Evolutionary conservation across 2,797 vertebrate genomes (phyloP), one percentile per base, ranked within the genome.

Genomic region (Threskiornis aethiopicus): DNA sequence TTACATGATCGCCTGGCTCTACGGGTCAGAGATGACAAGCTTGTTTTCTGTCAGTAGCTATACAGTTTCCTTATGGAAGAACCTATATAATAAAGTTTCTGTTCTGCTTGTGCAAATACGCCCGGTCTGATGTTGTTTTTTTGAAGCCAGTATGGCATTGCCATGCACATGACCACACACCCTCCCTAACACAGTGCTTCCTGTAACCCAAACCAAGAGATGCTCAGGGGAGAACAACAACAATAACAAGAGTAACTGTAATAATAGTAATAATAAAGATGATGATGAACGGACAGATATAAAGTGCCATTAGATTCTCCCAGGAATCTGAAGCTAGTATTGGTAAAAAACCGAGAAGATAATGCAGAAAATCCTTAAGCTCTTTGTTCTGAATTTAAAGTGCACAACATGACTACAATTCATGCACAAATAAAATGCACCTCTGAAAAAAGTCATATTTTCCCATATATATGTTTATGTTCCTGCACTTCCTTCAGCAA

Each of bases 1-100:
- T 37, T 25, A n/a, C 20, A 22, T 1, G 4, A 49, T n/a, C 76
- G 5, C 1, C 28, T 77, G 71, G 55, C 41, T 70, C 29, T 1
- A 8, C 10, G 62, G 65, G 19, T 39, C 8, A 4, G 47, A 84
- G 59, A 16, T 55, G 16, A 25, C 26, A 42, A 73, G 62, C 55
- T 64, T 41, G 14, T 41, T 62, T 57, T 66, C 76, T 72, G 82
- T 22, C 85, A 24, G 61, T 58, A 81, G 65, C 61, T 94, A 42
- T 33, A 37, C 13, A 35, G 44, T 76, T 54, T 42, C 35, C 29
- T 8, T 47, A 46, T 9, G 12, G 76, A 59, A 81, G 35, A 87
- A 61, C 16, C 21, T 67, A 44, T 41, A 67, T 73, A 98, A 98
- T 98, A 98, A 98, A 98, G 94, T 93, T 85, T 82, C 49, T 91